Evolutionary conservation across 1,140 invertebrate species (phyloP).

Genomic region (Telenomus remus): DNA sequence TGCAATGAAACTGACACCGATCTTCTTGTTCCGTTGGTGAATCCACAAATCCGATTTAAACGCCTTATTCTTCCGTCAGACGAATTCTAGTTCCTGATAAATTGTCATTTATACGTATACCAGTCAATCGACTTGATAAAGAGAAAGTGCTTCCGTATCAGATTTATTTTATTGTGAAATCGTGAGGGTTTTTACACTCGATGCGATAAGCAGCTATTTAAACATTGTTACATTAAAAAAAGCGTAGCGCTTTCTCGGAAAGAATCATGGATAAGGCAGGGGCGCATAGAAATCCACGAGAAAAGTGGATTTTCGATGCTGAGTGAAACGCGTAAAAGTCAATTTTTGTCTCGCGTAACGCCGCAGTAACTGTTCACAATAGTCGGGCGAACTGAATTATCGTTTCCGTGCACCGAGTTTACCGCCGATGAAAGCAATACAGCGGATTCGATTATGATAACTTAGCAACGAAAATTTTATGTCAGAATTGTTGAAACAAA

Average conservation of each 20-base stretch:
- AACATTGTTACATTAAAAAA: constrained; percentile 17
- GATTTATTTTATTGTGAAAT: constrained; percentile 20
- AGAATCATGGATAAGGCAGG: not conserved
- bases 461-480: too few species aligned
- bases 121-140: constrained; percentile 34
- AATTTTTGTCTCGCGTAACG: constrained; percentile 14
- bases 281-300: not conserved
- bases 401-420: constrained; percentile 30
- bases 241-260: not conserved
- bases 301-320: constrained; percentile 24
- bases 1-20: constrained; percentile 30
- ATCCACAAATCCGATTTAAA: constrained; percentile 20
- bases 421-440: constrained; percentile 32
- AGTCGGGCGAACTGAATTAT: constrained; percentile 36
- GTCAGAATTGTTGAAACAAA: too few species aligned
- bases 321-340: constrained; percentile 1
- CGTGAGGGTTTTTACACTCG: constrained; percentile 15
- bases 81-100: constrained; percentile 21
- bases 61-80: constrained; percentile 24
- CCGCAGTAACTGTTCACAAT: constrained; percentile 17
- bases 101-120: constrained; percentile 4
- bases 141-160: constrained; percentile 35
- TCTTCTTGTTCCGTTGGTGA: constrained; percentile 23
- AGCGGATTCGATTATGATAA: constrained; percentile 34
- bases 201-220: constrained; percentile 21